Conservation (phyloP, 2,888 invertebrate genomes). For the Phyllotreta cruciferae region DNA sequence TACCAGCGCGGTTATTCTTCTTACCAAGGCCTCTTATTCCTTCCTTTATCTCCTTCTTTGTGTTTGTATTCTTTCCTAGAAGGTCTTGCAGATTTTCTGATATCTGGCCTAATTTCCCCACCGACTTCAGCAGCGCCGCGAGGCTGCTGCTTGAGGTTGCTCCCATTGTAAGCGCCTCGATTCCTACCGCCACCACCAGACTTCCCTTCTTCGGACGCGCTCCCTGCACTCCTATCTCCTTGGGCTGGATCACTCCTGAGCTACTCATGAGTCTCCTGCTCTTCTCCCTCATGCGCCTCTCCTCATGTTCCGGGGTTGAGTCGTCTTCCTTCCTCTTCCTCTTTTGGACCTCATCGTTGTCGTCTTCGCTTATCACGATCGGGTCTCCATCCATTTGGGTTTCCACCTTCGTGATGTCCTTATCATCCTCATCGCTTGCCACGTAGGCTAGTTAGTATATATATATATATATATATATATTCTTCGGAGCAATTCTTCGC, state of each 20-base stretch:
- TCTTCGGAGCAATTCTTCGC: too few relatives aligned
- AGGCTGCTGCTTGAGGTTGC: not conserved
- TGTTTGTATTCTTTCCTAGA: not conserved
- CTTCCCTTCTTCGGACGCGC: not conserved
- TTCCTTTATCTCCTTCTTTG: not conserved
- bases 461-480: too few relatives aligned
- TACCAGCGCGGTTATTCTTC: not conserved
- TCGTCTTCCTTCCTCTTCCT: slow-evolving; percentile 1
- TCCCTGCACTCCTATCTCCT: not conserved
- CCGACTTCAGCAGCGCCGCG: not conserved
- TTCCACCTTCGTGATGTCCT: not conserved
- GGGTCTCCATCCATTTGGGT: not conserved
- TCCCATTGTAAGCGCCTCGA: not conserved
- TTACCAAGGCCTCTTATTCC: not conserved
- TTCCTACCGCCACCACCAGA: not conserved
- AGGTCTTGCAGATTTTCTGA: too few relatives aligned
- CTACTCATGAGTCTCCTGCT: not conserved
- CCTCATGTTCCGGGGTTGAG: not conserved
- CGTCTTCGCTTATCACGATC: slow-evolving; percentile 2
- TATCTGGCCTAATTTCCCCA: not conserved
- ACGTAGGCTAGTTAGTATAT: too few relatives aligned
- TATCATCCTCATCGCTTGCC: not conserved
- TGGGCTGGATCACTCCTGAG: too few relatives aligned
- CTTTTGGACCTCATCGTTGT: not conserved
- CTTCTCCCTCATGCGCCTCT: not conserved